Evolutionary conservation across 2,797 vertebrate species (phyloP), one percentile per base, ranked within the genome.

Genomic region (Gymnodraco acuticeps): DNA sequence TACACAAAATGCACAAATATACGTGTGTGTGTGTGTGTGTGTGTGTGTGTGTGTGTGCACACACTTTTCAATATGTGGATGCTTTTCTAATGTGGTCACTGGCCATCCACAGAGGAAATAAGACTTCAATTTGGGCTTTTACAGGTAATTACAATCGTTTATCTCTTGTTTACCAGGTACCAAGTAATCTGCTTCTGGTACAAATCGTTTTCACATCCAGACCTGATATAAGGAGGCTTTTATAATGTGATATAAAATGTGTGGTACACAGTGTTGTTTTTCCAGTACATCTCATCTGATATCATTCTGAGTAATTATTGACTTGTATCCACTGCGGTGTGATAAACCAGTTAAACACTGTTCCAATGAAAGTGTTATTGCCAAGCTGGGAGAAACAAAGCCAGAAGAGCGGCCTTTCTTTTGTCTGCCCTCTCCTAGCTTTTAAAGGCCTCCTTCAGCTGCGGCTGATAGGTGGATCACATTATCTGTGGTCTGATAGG

Each of bases 401-500:
- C 89, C 64, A 80, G 84, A 90, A 88, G 87, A 84, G 70, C 83
- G 75, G 84, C 78, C 78, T 81, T 74, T 65, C 88, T 92, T 92
- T 88, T 91, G 88, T 83, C 70, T 74, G 66, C 84, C 87, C 89
- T 90, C 86, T 85, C 69, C 63, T 86, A 66, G 61, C 77, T 86
- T 77, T 81, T 78, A 83, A 87, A 89, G 82, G 75, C 78, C 81
- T 87, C 80, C 73, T 84, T 81, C 51, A n/a, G 81, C 56, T 33
- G 1, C 33, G 61, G 41, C 76, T 83, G 91, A 93, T 92, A 93
- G 91, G 91, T 80, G 82, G 83, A 80, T 72, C 76, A 53, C 66
- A 77, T 87, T 90, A 90, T 92, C 82, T 89, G 84, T 31, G 84
- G 82, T 73, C 72, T 86, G 89, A 93, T 89, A 91, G 89, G 89